phyloP scores from a whole-genome alignment of 1,140 invertebrate species.

The Tetramorium alpestre region DNA sequence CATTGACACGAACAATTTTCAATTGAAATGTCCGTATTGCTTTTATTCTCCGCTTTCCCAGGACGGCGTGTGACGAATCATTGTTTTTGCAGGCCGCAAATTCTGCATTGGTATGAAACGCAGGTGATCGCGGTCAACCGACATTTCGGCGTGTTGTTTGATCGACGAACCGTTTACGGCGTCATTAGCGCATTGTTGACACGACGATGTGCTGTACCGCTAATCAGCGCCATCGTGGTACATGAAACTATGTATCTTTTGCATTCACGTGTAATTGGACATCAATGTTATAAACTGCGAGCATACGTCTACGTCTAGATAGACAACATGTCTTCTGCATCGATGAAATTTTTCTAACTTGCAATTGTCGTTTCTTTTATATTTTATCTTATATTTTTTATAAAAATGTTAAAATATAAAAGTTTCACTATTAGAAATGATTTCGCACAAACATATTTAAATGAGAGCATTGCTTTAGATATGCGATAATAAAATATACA shows the following conservation, averaged over 20 bases:
- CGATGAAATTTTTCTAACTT: neutral
- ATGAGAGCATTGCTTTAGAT: neutral
- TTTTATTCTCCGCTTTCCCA: constrained; percentile 7
- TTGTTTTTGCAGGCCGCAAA: constrained; percentile 32
- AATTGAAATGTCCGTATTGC: neutral
- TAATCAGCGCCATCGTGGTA: constrained; percentile 23
- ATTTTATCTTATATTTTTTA: neutral
- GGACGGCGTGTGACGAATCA: constrained; percentile 15
- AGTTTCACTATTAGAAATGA: neutral
- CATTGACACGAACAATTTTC: constrained; percentile 15
- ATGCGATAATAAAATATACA: no score
- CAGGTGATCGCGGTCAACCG: constrained; percentile 20
- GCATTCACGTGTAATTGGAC: constrained; percentile 4
- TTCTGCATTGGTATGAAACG: constrained; percentile 17
- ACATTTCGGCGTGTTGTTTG: constrained; percentile 54
- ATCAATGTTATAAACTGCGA: neutral
- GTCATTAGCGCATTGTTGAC: constrained; percentile 52
- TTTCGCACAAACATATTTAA: neutral
- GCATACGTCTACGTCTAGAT: neutral
- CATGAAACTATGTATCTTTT: constrained; percentile 40
- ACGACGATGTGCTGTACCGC: constrained; percentile 30
- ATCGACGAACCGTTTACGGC: constrained; percentile 50
- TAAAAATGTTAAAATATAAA: neutral
- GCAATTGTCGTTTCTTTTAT: neutral
- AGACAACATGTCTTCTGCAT: neutral